Conservation (phyloP, 53 echinoderm and acorn worm species). For the Actinopyga echinites region DNA sequence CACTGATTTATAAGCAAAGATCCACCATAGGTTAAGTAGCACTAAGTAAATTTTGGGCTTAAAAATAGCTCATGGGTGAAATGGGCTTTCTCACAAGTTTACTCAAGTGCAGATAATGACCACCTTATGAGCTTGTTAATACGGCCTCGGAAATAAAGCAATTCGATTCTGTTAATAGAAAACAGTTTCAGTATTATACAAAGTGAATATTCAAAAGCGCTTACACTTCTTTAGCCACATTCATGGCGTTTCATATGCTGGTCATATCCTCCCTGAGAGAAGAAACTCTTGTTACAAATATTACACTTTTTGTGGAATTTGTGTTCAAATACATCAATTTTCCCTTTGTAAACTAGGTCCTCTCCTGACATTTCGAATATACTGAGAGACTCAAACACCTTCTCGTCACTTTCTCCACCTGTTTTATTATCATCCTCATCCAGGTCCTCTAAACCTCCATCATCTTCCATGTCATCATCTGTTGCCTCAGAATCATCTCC, state of each 20-base stretch:
- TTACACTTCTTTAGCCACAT: too few species aligned
- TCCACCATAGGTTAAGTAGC: too few species aligned
- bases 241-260: slow-evolving; percentile 43
- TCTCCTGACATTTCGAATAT: slow-evolving; percentile 17
- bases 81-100: too few species aligned
- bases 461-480: slow-evolving; percentile 31
- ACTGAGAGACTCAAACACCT: slow-evolving; percentile 41
- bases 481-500: slow-evolving; percentile 35
- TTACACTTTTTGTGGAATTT: slow-evolving; percentile 39
- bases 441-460: neutral
- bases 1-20: too few species aligned
- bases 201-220: too few species aligned
- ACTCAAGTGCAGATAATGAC: too few species aligned
- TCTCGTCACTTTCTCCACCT: neutral
- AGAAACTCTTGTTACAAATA: slow-evolving; percentile 26
- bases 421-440: neutral
- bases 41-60: too few species aligned
- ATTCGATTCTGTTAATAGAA: too few species aligned
- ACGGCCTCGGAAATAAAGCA: too few species aligned
- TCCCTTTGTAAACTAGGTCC: neutral
- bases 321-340: slow-evolving; percentile 35
- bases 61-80: too few species aligned
- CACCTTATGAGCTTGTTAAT: too few species aligned
- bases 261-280: slow-evolving; percentile 25
- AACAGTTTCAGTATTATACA: too few species aligned